Percentiles rank a stretch among this genome's conserved stretches.
These are phyloP conservation scores for Strigamia transsilvanica DNA, from an alignment of 2,888 invertebrate genomes.

Conservation along the genomic window DNA sequence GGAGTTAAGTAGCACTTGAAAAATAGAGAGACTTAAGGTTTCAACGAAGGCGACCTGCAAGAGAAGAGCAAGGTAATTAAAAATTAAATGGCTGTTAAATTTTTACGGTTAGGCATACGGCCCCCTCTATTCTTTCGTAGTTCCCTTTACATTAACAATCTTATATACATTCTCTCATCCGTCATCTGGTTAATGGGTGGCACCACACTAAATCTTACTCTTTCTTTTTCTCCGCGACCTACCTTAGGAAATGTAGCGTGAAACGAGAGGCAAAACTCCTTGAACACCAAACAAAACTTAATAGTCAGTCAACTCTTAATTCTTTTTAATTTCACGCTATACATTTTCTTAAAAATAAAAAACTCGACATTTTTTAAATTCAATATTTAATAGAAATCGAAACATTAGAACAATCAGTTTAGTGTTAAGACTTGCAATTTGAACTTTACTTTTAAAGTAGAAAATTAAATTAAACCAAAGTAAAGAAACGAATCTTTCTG, in stretches of 20 bases:
- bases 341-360: background rate
- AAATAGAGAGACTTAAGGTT: conserved; percentile 46
- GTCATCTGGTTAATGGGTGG: conserved; percentile 49
- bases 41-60: conserved; percentile 45
- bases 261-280: conserved; percentile 33
- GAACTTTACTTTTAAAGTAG: too few species aligned
- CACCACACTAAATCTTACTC: conserved; percentile 43
- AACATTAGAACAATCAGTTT: background rate
- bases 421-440: background rate
- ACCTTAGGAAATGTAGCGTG: conserved; percentile 45
- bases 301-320: conserved; percentile 9
- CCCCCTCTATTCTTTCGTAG: conserved; percentile 36
- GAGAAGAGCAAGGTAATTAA: conserved; percentile 51
- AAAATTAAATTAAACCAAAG: conserved; percentile 35
- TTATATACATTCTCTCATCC: conserved; percentile 45
- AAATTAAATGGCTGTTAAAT: conserved; percentile 53
- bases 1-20: conserved; percentile 43
- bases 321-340: background rate
- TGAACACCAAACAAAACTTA: conserved; percentile 44
- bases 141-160: conserved; percentile 44
- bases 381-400: background rate
- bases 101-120: conserved; percentile 51
- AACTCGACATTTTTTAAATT: background rate
- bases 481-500: conserved; percentile 14
- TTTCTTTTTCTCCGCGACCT: conserved; percentile 4